These are phyloP conservation scores for Microcebus ravelobensis DNA, from an alignment of 2,113 vertebrate genomes.

Conservation along the genomic window DNA sequence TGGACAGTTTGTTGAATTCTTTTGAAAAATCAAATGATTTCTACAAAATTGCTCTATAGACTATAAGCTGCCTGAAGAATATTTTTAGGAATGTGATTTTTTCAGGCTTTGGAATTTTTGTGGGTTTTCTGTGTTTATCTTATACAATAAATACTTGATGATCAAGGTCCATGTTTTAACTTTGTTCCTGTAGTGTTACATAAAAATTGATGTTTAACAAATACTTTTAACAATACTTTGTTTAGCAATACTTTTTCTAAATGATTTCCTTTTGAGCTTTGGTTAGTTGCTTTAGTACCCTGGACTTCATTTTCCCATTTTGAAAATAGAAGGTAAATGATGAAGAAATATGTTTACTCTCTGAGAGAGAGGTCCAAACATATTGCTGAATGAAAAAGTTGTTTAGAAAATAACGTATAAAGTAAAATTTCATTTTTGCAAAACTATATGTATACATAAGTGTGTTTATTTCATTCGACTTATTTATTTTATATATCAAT, in stretches of 20 bases:
- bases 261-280: not conserved
- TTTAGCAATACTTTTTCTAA: not conserved
- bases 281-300: not conserved
- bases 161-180: not conserved
- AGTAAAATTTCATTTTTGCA: not conserved
- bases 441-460: not conserved
- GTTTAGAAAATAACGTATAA: not conserved
- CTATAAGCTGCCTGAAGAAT: not conserved
- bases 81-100: not conserved
- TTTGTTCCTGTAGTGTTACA: not conserved
- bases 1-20: not conserved
- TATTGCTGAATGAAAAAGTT: not conserved
- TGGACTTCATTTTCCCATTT: not conserved
- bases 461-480: not conserved
- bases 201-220: not conserved
- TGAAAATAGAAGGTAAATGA: not conserved
- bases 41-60: not conserved
- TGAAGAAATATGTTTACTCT: not conserved
- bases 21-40: conserved; percentile 16
- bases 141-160: not conserved
- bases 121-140: not conserved
- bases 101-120: not conserved
- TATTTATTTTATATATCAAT: not conserved
- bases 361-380: not conserved
- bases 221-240: not conserved